Base-by-base conservation (phyloP, 2,113 vertebrate species). In the Dunckerocampus dactyliophorus region DNA sequence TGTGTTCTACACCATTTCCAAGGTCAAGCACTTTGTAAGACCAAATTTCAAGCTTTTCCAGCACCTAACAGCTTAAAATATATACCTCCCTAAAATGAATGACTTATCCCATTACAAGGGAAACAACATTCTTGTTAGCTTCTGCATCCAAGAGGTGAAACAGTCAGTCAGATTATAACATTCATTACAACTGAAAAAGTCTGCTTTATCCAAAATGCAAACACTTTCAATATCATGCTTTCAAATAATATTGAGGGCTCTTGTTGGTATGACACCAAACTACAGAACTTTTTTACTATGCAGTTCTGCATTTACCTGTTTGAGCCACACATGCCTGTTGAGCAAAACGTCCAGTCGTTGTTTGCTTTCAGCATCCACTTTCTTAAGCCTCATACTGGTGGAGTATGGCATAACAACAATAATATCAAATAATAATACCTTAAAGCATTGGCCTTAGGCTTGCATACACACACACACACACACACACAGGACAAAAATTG, bases 271-370 rank as follows among this genome's bases (percentile, higher is more conserved):
- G n/a, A 49, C 8, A n/a, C 6, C 12, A 1, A 43, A 12, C 39
- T 12, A 43, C 13, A 5, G 39, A 43, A 1, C 1, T 2, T 39
- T 39, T 39, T 39, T 39, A 43, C 39, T 14, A 13, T 5, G 39
- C 13, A 4, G 39, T 56, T 56, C 11, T 15, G 24, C 16, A 77
- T 83, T 11, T 76, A 85, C 88, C 75, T 93, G 93, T 86, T 86
- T 92, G 11, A 95, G 88, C 90, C 87, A 76, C 47, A 94, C 73
- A 6, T 85, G 85, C 62, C 79, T 70, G 71, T 71, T 89, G 72
- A 87, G 85, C 62, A 90, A 24, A n/a, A 89, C 84, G 72, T 93
- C 93, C 90, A 92, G 69, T 47, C 67, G 82, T 43, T 68, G 70
- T 22, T 76, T 85, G 56, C 53, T 50, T 8, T 72, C 83, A 10